A percentile compares a stretch with the other conserved stretches of the same genome.
These are phyloP conservation scores for Crambe crambe DNA, from an alignment of 37 sponge, comb jelly and placozoan species.

Conservation along the genomic window DNA sequence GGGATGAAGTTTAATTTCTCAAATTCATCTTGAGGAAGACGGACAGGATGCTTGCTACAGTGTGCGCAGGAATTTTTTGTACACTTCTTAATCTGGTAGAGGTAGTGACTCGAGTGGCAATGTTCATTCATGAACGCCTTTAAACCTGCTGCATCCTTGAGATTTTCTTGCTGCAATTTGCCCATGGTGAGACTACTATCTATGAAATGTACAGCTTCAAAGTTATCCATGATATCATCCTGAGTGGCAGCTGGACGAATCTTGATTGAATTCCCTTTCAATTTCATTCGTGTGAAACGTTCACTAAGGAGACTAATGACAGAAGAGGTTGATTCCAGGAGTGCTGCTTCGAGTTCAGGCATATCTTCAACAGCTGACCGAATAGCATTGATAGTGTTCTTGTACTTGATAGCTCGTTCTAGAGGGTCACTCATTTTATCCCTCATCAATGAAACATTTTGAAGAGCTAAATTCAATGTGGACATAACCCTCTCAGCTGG, in stretches of 20 bases:
- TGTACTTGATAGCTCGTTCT: constrained; percentile 7
- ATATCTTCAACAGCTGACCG: constrained; percentile 16
- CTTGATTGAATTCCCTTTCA: constrained; percentile 18
- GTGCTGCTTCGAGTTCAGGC: constrained; percentile 14
- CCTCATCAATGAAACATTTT: constrained; percentile 13
- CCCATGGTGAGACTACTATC: background rate
- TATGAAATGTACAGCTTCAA: background rate
- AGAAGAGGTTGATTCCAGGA: constrained; percentile 13
- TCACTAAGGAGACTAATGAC: constrained; percentile 3
- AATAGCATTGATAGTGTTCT: constrained; percentile 22
- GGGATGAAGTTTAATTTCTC: background rate
- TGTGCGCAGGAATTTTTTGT: no score
- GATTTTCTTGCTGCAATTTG: background rate
- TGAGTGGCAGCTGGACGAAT: constrained; percentile 1
- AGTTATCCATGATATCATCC: background rate
- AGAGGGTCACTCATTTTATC: constrained; percentile 2
- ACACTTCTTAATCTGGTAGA: no score
- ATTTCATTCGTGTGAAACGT: constrained; percentile 16
- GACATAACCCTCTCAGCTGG: constrained; percentile 21
- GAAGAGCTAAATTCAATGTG: no score
- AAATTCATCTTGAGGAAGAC: background rate
- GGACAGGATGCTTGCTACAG: background rate
- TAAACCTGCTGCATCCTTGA: background rate
- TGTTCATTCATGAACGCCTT: background rate
- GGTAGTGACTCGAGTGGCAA: no score